A percentile compares a stretch with the other conserved stretches of the same genome.
phyloP scores from a whole-genome alignment of 1,140 invertebrate species.

The Eumeta japonica region DNA sequence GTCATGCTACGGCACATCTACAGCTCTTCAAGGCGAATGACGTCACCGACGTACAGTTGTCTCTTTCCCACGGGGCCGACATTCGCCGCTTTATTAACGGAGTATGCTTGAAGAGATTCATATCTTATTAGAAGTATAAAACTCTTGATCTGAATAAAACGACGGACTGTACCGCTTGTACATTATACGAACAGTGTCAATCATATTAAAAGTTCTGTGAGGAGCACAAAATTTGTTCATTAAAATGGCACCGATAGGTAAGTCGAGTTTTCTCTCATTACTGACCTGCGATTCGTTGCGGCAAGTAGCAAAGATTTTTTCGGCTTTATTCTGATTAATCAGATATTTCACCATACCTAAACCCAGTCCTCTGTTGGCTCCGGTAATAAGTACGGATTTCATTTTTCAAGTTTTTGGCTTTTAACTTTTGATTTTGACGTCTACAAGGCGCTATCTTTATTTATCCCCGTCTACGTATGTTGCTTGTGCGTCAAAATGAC shows the following conservation, averaged over 20 bases:
- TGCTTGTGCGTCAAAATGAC: slow-evolving; percentile 43
- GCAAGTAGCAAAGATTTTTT: slow-evolving; percentile 47
- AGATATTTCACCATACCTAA: slow-evolving; percentile 76
- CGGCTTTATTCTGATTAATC: slow-evolving; percentile 27
- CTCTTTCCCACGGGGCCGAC: slow-evolving; percentile 21
- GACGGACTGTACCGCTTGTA: too few species aligned
- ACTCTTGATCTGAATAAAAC: too few species aligned
- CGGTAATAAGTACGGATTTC: slow-evolving; percentile 82
- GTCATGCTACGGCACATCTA: too few species aligned
- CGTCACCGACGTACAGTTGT: slow-evolving; percentile 22
- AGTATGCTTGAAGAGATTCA: too few species aligned
- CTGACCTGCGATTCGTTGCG: slow-evolving; percentile 43
- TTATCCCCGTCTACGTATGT: neutral
- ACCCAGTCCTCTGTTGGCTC: slow-evolving; percentile 84
- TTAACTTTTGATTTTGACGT: slow-evolving; percentile 3
- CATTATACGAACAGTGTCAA: too few species aligned
- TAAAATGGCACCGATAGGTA: slow-evolving; percentile 48
- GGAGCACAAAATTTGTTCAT: neutral
- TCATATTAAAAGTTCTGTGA: too few species aligned
- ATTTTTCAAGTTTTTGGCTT: slow-evolving; percentile 45
- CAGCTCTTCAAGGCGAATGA: too few species aligned
- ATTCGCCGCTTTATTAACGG: too few species aligned
- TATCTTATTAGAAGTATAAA: too few species aligned
- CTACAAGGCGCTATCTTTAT: neutral
- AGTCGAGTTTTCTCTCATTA: slow-evolving; percentile 22